phyloP scores from a whole-genome alignment of 2,113 vertebrate species.

The Gasterosteus aculeatus region DNA sequence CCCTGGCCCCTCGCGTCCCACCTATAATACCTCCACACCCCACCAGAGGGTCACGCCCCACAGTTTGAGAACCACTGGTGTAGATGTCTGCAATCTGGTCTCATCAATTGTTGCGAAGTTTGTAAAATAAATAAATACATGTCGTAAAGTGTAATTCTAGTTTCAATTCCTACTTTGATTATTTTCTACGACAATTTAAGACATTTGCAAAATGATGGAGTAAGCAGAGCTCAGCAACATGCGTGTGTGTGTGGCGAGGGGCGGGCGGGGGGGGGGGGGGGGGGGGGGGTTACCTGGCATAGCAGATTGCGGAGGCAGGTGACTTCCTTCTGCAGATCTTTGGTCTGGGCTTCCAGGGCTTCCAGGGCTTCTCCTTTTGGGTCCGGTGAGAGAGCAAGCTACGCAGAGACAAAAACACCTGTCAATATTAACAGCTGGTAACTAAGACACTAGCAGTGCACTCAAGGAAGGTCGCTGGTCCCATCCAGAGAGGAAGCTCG shows the following conservation, averaged over 20 bases:
- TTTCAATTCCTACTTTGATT: too few relatives aligned
- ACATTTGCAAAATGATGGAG: background rate
- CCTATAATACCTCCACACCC: too few relatives aligned
- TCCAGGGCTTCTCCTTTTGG: slow-evolving; percentile 77
- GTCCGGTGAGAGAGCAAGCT: slow-evolving; percentile 89
- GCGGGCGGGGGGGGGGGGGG: background rate
- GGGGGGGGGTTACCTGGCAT: slow-evolving; percentile 80
- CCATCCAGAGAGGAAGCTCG: background rate
- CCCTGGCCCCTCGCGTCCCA: too few relatives aligned
- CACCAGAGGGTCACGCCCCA: too few relatives aligned
- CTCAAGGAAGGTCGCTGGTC: background rate
- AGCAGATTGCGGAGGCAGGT: slow-evolving; percentile 84
- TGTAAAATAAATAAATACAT: too few relatives aligned
- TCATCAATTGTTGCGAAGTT: too few relatives aligned
- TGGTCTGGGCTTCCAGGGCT: slow-evolving; percentile 78
- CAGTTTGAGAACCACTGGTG: too few relatives aligned
- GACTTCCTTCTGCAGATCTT: slow-evolving; percentile 87
- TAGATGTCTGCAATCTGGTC: too few relatives aligned
- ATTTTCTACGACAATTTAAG: background rate
- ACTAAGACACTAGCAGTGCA: background rate
- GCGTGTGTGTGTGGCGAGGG: background rate
- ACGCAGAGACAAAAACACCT: background rate
- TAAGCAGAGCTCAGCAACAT: background rate
- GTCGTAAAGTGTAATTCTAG: too few relatives aligned
- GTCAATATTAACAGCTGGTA: background rate